Conservation (phyloP, 2,113 vertebrate species). For the Galeopterus variegatus region DNA sequence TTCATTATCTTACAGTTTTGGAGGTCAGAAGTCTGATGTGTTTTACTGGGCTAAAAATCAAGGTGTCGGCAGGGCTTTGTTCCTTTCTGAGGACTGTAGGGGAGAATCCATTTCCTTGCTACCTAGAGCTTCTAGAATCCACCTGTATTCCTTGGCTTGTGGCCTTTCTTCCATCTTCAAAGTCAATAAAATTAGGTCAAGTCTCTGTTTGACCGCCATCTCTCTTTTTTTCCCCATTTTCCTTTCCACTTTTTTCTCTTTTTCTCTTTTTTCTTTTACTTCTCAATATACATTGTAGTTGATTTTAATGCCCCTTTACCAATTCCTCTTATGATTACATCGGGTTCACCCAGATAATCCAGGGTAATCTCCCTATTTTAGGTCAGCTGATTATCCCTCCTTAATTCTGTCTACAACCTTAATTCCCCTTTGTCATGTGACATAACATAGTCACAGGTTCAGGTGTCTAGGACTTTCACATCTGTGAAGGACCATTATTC, state of each 20-base stretch:
- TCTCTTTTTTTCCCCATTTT: not conserved
- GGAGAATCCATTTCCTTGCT: not conserved
- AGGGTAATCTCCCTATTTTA: not conserved
- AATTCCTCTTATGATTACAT: not conserved
- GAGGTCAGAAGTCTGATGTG: not conserved
- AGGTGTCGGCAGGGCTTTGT: not conserved
- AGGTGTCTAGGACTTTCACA: not conserved
- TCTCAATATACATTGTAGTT: too few relatives aligned
- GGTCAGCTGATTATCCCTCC: not conserved
- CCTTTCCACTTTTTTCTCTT: not conserved
- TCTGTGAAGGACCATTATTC: not conserved
- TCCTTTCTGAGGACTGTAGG: not conserved
- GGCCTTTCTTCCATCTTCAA: not conserved
- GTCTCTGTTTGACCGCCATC: fast-evolving
- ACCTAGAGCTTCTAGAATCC: too few relatives aligned
- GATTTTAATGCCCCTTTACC: too few relatives aligned
- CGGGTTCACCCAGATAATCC: not conserved
- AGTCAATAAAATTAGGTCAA: not conserved
- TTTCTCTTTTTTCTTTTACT: not conserved
- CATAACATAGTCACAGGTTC: not conserved
- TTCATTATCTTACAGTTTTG: not conserved
- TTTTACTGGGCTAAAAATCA: not conserved
- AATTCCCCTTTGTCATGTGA: not conserved
- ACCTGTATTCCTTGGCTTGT: not conserved
- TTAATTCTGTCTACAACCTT: not conserved